These are phyloP conservation scores for Phoxinus dragarum DNA, from an alignment of 2,797 vertebrate species.

Conservation along the genomic window DNA sequence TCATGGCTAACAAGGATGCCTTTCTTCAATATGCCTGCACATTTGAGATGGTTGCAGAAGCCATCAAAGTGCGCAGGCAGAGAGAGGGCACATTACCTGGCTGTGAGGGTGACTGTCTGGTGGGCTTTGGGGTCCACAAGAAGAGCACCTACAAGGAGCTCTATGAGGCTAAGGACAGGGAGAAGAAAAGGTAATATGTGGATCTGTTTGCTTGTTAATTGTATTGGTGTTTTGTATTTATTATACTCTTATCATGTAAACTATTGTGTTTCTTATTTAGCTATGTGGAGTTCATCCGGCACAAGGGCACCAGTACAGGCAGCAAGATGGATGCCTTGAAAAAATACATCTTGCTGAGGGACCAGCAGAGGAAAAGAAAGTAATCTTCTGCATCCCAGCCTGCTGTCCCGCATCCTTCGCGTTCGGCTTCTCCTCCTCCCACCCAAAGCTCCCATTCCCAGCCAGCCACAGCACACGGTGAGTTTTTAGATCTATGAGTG, in stretches of 20 bases:
- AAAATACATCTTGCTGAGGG: no score
- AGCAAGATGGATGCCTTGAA: neutral
- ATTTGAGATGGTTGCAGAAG: neutral
- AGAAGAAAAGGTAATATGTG: conserved; percentile 15
- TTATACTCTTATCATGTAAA: neutral
- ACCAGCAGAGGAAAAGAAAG: no score
- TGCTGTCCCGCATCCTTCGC: no score
- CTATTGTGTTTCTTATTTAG: neutral
- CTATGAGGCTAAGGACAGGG: neutral
- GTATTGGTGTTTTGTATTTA: neutral
- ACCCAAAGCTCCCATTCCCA: neutral
- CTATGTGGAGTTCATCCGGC: neutral
- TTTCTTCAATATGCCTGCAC: neutral
- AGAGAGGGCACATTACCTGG: neutral
- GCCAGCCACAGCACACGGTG: neutral
- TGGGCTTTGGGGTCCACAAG: neutral
- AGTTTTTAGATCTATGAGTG: neutral
- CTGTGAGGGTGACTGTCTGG: conserved; percentile 12
- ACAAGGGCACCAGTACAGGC: neutral
- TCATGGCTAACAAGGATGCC: neutral
- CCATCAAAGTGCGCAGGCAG: conserved; percentile 9
- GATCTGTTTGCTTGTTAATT: neutral
- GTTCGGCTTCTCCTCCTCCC: no score
- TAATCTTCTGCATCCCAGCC: no score
- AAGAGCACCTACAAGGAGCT: conserved; percentile 17